A percentile compares a stretch with the other conserved stretches of the same genome.
phyloP scores from a whole-genome alignment of 2,113 vertebrate species.

The Myrmecophaga tridactyla region DNA sequence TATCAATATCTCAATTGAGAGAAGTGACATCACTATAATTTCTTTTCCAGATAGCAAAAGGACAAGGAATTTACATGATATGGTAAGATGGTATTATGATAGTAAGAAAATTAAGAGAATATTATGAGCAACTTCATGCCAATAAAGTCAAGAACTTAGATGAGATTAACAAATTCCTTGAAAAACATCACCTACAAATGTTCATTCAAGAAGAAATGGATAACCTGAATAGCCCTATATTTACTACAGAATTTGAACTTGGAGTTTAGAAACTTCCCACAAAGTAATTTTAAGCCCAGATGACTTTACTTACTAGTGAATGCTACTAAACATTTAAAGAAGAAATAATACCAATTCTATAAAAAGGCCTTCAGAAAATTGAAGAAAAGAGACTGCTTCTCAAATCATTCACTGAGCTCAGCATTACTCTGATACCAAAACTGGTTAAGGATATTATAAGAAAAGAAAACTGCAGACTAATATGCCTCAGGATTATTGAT shows the following conservation, averaged over 20 bases:
- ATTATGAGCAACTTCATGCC: background rate
- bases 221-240: background rate
- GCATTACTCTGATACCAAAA: too few species aligned
- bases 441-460: background rate
- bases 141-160: too few species aligned
- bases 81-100: background rate
- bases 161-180: background rate
- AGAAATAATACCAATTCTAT: background rate
- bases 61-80: background rate
- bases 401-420: background rate
- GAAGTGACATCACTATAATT: background rate
- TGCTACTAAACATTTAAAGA: background rate
- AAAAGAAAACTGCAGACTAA: background rate
- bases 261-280: background rate
- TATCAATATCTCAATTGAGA: background rate
- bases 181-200: background rate
- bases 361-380: background rate
- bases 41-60: background rate
- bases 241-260: background rate
- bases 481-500: too few species aligned
- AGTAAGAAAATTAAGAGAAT: background rate
- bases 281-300: background rate
- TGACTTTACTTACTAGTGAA: background rate
- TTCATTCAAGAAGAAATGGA: background rate
- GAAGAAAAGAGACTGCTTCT: too few species aligned